These are phyloP conservation scores for Callospermophilus lateralis DNA, from an alignment of 2,113 vertebrate species.

Conservation along the genomic window DNA sequence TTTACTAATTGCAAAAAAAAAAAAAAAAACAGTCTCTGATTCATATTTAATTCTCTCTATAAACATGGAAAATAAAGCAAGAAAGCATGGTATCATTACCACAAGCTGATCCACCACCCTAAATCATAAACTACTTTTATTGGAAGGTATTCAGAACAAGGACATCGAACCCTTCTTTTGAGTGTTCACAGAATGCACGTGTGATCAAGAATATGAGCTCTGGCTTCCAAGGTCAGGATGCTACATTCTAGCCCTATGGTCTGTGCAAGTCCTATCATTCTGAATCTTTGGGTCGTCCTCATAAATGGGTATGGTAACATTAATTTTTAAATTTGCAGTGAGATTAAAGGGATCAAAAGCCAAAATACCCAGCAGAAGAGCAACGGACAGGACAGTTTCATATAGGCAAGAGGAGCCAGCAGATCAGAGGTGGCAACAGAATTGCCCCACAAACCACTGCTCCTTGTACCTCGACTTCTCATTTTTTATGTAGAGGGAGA, in stretches of 20 bases:
- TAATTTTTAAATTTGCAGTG: background rate
- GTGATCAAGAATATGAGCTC: background rate
- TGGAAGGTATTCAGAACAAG: background rate
- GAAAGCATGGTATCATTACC: background rate
- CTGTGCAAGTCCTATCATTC: background rate
- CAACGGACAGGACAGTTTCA: background rate
- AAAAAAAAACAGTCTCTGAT: background rate
- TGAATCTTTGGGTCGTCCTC: background rate
- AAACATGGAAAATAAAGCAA: background rate
- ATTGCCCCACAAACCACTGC: background rate
- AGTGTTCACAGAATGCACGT: too few species aligned
- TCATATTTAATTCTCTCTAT: background rate
- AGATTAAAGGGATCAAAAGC: background rate
- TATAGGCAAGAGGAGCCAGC: background rate
- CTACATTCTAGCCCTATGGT: background rate
- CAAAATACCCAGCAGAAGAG: background rate
- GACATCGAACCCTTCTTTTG: background rate
- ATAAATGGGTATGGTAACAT: background rate
- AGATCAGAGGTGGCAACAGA: background rate
- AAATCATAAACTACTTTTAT: background rate
- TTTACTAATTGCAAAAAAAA: background rate
- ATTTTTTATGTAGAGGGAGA: background rate
- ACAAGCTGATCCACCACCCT: background rate
- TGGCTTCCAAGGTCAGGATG: background rate
- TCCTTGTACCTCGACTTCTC: background rate